Base-by-base conservation (phyloP, 2,888 invertebrate genomes). In the Dexiosoma caninum region DNA sequence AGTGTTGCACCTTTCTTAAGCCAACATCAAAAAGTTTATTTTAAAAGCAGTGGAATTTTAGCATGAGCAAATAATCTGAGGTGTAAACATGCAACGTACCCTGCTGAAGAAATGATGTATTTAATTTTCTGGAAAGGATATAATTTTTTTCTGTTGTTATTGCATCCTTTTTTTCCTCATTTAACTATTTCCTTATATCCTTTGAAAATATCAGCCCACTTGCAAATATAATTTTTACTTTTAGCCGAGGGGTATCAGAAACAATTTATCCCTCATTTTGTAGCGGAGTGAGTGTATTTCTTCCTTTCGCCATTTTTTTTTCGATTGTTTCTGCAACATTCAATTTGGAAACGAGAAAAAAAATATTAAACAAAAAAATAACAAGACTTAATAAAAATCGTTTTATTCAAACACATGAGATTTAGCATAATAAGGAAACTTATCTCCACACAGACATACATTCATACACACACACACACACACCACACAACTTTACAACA, bases 161-260 rank as follows among this genome's bases (percentile, higher is more conserved):
- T 44, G 44, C 44, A 59, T 74, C 64, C 69, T 21, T 67, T 69
- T 69, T 67, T 77, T 23, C 51, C 21, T 35, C 51, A 75, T 80
- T 83, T 82, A 60, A 44, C 19, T 42, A 51, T 67, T 67, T 83
- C 78, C 82, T 49, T 66, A 53, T 79, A 35, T 77, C n/a, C 21
- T 40, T 35, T 14, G 21, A 23, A 59, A 19, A 23, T 4, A 32
- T 40, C 21, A 62, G 12, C 37, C 16, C 42, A 55, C 19, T 64
- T 59, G 2, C 81, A 7, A 77, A 82, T 71, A 76, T 66, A 64
- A 72, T 55, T 78, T 57, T 75, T 59, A 42, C 71, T 49, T 72
- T 67, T 81, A 77, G 81, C 83, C 84, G 67, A 82, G 82, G 84
- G 82, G 77, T 82, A 83, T 81, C 78, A 70, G 78, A 81, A 75